Evolutionary conservation across 2,113 vertebrate species (phyloP).

Genomic region (Pterophyllum scalare): DNA sequence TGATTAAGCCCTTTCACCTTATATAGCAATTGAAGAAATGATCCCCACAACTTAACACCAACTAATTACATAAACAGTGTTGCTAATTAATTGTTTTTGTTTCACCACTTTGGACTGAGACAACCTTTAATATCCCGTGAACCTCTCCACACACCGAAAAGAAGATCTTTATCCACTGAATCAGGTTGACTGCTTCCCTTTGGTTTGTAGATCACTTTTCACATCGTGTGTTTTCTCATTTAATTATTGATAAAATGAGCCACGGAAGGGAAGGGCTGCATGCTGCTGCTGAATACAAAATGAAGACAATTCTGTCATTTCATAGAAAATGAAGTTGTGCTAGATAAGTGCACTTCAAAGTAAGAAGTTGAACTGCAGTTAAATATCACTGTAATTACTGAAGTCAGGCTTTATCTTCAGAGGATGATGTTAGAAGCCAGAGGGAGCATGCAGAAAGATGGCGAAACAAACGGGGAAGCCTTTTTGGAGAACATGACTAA

Average conservation of each 20-base stretch:
- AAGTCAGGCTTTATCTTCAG: constrained; percentile 41
- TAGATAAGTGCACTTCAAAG: constrained; percentile 28
- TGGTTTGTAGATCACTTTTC: constrained; percentile 33
- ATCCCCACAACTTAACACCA: background rate
- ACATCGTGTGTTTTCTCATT: constrained; percentile 24
- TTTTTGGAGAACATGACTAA: background rate
- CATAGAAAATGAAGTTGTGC: constrained; percentile 7
- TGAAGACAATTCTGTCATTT: constrained; percentile 28
- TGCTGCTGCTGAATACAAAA: constrained; percentile 34
- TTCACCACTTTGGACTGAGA: background rate
- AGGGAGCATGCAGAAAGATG: constrained; percentile 2
- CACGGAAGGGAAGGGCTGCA: background rate
- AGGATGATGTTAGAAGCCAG: constrained; percentile 8
- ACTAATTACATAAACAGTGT: background rate
- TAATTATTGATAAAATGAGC: constrained; percentile 43
- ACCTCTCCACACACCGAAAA: background rate
- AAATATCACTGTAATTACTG: constrained; percentile 46
- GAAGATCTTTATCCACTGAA: background rate
- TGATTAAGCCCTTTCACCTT: background rate
- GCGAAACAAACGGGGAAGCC: constrained; percentile 2
- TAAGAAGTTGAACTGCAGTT: constrained; percentile 1
- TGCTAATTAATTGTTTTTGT: background rate
- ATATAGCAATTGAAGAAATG: background rate
- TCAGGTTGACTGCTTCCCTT: background rate
- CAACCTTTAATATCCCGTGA: background rate